A percentile compares a stretch with the other conserved stretches of the same genome.
phyloP scores from a whole-genome alignment of 1,140 invertebrate species.

The Ips typographus region DNA sequence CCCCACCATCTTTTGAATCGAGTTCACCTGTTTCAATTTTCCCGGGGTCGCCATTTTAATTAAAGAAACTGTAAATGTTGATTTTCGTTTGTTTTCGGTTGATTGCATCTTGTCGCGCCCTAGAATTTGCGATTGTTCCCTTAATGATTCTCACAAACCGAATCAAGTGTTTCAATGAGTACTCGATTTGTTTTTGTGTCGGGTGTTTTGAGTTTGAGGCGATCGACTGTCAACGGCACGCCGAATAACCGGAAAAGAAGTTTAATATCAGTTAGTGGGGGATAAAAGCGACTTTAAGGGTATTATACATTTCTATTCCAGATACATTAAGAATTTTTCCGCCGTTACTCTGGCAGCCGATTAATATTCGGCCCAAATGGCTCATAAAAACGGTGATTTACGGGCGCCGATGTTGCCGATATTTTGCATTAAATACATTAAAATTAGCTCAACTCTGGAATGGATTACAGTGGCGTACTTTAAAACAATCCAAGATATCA shows the following conservation, averaged over 20 bases:
- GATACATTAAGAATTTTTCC: constrained; percentile 36
- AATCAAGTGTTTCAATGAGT: constrained; percentile 22
- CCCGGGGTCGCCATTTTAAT: constrained; percentile 24
- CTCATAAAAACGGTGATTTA: constrained; percentile 37
- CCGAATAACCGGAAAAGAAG: constrained; percentile 1
- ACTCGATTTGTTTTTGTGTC: constrained; percentile 21
- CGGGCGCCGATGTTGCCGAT: constrained; percentile 34
- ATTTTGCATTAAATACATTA: constrained; percentile 37
- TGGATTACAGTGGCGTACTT: constrained; percentile 12
- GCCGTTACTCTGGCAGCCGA: constrained; percentile 33
- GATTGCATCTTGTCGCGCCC: constrained; percentile 15
- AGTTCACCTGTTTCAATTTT: constrained; percentile 29
- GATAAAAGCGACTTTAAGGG: constrained; percentile 25
- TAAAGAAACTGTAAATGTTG: constrained; percentile 22
- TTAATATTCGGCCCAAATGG: constrained; percentile 37
- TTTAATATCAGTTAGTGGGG: constrained; percentile 29
- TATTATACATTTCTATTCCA: constrained; percentile 27
- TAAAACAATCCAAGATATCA: no score
- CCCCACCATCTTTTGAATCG: neutral
- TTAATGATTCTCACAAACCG: constrained; percentile 20
- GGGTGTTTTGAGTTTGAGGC: neutral
- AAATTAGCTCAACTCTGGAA: constrained; percentile 29
- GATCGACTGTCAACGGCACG: neutral
- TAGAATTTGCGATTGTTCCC: constrained; percentile 22
- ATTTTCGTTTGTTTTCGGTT: constrained; percentile 31